phyloP scores from a whole-genome alignment of 1,140 invertebrate species.

The Cherax destructor region DNA sequence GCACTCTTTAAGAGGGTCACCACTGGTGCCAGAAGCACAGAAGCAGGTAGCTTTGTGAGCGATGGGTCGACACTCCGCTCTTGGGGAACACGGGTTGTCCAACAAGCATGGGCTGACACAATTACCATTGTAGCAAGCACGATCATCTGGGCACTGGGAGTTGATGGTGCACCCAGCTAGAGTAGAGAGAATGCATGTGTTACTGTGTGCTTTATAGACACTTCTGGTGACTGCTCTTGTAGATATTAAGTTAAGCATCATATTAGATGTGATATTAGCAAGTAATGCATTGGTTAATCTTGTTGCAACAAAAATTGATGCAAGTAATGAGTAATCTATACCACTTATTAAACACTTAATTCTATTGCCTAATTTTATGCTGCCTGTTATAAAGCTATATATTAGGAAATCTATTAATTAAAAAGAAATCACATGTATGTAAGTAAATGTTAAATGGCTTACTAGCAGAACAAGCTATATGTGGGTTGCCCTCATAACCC shows the following conservation, averaged over 20 bases:
- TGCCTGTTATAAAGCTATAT: background rate
- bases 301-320: background rate
- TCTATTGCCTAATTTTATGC: background rate
- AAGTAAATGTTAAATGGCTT: constrained; percentile 59
- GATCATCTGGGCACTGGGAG: constrained; percentile 86
- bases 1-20: constrained; percentile 73
- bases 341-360: background rate
- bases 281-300: background rate
- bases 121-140: constrained; percentile 85
- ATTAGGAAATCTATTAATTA: constrained; percentile 8
- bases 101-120: constrained; percentile 89
- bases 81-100: constrained; percentile 86
- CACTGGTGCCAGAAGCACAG: constrained; percentile 73
- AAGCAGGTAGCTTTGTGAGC: constrained; percentile 73
- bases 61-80: constrained; percentile 85
- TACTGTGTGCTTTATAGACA: background rate
- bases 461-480: constrained; percentile 73
- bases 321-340: background rate
- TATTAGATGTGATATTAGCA: background rate
- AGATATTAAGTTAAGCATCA: background rate
- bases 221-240: background rate
- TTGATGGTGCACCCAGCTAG: constrained; percentile 85
- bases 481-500: constrained; percentile 74
- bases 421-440: constrained; percentile 9
- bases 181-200: constrained; percentile 61